Percentiles rank a stretch among this genome's conserved stretches.
Evolutionary conservation across 1,140 invertebrate genomes (phyloP).

Genomic region (Condylostylus longicornis): DNA sequence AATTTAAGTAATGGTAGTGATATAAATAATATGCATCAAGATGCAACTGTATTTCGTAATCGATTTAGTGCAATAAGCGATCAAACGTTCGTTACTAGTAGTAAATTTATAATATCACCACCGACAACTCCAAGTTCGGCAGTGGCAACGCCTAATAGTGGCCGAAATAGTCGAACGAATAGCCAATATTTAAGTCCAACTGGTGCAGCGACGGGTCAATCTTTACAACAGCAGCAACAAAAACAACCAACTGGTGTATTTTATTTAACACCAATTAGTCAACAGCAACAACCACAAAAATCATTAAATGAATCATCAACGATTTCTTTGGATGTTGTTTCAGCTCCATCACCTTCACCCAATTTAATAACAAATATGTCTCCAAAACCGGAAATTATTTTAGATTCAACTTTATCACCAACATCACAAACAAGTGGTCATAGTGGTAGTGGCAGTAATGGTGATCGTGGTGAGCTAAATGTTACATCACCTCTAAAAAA

Average conservation of each 20-base stretch:
- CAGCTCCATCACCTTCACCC: constrained; percentile 18
- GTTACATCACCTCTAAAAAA: constrained; percentile 25
- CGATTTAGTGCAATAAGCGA: constrained; percentile 28
- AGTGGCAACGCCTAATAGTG: constrained; percentile 5
- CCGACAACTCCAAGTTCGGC: constrained; percentile 23
- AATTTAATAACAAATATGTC: constrained; percentile 14
- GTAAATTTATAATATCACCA: constrained; percentile 26
- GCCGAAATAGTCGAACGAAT: no score
- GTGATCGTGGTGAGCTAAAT: constrained; percentile 13
- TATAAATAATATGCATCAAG: neutral
- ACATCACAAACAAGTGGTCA: constrained; percentile 13
- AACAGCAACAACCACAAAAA: neutral
- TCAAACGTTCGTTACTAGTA: constrained; percentile 15
- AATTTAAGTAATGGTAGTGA: no score
- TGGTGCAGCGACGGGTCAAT: constrained; percentile 3
- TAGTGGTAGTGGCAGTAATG: constrained; percentile 6
- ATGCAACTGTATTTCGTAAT: no score
- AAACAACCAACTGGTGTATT: constrained; percentile 6
- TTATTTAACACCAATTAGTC: neutral
- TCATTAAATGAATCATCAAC: constrained; percentile 22
- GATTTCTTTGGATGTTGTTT: constrained; percentile 26
- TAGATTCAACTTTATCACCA: constrained; percentile 29
- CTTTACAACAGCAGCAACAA: constrained; percentile 4
- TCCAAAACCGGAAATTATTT: constrained; percentile 30
- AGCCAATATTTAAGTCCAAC: neutral